These are phyloP conservation scores for Halcyon chelicuti DNA, from an alignment of 2,797 vertebrate species.

Conservation along the genomic window DNA sequence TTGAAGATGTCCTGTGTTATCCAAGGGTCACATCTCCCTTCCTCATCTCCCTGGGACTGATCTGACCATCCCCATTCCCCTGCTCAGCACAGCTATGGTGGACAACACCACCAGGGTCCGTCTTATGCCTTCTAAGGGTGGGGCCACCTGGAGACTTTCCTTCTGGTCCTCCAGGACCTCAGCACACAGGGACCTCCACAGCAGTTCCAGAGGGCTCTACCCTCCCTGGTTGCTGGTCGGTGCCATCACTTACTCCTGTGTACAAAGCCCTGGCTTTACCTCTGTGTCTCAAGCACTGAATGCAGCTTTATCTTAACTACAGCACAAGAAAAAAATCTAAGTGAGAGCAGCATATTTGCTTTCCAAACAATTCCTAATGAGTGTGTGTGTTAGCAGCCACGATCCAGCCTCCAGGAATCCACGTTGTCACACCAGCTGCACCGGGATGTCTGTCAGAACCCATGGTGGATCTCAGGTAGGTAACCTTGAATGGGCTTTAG, in stretches of 20 bases:
- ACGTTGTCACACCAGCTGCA: not conserved
- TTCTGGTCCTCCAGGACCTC: not conserved
- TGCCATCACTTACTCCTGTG: not conserved
- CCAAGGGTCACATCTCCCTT: not conserved
- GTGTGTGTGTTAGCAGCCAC: rapidly evolving
- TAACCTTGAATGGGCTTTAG: not conserved
- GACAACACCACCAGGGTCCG: not conserved
- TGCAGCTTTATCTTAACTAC: not conserved
- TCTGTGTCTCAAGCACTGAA: not conserved
- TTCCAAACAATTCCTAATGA: not conserved
- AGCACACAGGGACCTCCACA: not conserved
- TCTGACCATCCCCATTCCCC: not conserved
- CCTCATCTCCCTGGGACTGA: not conserved
- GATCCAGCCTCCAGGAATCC: not conserved
- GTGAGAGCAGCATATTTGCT: not conserved
- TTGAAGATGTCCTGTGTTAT: not conserved
- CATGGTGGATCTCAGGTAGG: rapidly evolving
- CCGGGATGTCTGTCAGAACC: not conserved
- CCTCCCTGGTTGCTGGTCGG: not conserved
- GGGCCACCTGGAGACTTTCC: not conserved
- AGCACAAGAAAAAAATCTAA: not conserved
- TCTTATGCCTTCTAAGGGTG: not conserved
- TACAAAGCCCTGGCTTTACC: not conserved
- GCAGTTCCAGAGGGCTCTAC: not conserved
- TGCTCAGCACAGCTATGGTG: not conserved